Percentiles rank a stretch among this genome's conserved stretches.
phyloP scores from a whole-genome alignment of 92 coral and sea anemone genomes.

The Porites lobata region DNA sequence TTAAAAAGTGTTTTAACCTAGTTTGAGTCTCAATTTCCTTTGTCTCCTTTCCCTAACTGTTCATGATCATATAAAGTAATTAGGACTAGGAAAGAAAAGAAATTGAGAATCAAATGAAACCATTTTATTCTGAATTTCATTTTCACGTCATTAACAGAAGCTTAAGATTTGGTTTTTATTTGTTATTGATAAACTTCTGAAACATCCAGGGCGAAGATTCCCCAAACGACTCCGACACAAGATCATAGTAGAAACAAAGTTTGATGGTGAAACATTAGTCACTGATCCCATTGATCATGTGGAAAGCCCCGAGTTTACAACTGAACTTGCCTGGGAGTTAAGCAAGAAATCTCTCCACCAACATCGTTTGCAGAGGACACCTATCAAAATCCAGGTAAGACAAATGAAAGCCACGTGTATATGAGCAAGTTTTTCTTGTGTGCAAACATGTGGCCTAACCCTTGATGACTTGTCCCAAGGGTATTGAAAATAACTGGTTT shows the following conservation, averaged over 20 bases:
- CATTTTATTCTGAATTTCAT: too few relatives aligned
- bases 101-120: too few relatives aligned
- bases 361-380: constrained; percentile 96
- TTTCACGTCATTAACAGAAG: too few relatives aligned
- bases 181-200: neutral
- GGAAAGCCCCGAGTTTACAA: constrained; percentile 92
- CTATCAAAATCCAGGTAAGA: constrained; percentile 97
- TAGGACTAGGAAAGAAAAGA: too few relatives aligned
- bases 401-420: too few relatives aligned
- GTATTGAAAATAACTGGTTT: too few relatives aligned
- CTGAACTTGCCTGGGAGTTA: constrained; percentile 99
- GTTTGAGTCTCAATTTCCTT: too few relatives aligned
- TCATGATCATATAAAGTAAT: too few relatives aligned
- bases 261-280: constrained; percentile 96
- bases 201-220: constrained; percentile 82
- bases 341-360: constrained; percentile 92
- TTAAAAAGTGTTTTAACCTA: too few relatives aligned
- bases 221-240: constrained; percentile 93
- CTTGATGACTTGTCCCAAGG: too few relatives aligned
- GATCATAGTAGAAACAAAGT: constrained; percentile 93
- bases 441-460: neutral
- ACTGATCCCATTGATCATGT: constrained; percentile 97
- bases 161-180: too few relatives aligned
- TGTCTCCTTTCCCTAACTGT: too few relatives aligned
- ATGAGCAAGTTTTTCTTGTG: neutral